phyloP scores from a whole-genome alignment of 1,140 invertebrate species.

The Tribolium madens region DNA sequence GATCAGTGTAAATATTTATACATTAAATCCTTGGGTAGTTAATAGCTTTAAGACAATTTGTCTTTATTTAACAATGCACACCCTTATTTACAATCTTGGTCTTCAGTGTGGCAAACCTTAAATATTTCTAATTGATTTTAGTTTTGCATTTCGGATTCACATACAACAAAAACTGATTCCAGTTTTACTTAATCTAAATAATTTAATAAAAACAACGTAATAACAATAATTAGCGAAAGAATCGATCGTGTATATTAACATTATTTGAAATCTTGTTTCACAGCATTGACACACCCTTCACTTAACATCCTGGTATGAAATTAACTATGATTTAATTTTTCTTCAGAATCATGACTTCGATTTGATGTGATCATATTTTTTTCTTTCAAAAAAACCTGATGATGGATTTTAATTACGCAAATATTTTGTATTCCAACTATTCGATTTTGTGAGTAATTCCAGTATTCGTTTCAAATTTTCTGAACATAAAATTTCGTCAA shows the following conservation, averaged over 20 bases:
- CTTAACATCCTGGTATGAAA: slow-evolving; percentile 44
- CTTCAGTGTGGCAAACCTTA: neutral
- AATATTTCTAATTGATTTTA: too few species aligned
- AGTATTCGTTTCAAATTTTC: neutral
- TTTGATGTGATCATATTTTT: neutral
- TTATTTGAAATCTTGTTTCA: slow-evolving; percentile 13
- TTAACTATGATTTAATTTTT: slow-evolving; percentile 41
- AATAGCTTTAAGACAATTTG: slow-evolving; percentile 24
- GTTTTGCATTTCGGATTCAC: too few species aligned
- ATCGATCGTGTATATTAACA: slow-evolving; percentile 3
- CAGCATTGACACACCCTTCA: slow-evolving; percentile 33
- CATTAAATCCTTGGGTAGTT: slow-evolving; percentile 22
- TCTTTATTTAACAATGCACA: slow-evolving; percentile 21
- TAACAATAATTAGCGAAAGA: neutral
- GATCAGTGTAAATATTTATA: slow-evolving; percentile 33
- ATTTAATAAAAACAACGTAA: neutral
- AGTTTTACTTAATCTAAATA: slow-evolving; percentile 2
- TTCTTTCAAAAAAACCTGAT: neutral
- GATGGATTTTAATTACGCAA: slow-evolving; percentile 19
- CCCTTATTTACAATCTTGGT: slow-evolving; percentile 10
- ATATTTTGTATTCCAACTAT: neutral
- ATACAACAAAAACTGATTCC: neutral
- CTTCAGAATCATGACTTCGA: slow-evolving; percentile 6
- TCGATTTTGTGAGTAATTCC: slow-evolving; percentile 2
- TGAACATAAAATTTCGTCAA: neutral